Evolutionary conservation across 1,140 invertebrate species (phyloP).

Genomic region (Teleogryllus occipitalis): DNA sequence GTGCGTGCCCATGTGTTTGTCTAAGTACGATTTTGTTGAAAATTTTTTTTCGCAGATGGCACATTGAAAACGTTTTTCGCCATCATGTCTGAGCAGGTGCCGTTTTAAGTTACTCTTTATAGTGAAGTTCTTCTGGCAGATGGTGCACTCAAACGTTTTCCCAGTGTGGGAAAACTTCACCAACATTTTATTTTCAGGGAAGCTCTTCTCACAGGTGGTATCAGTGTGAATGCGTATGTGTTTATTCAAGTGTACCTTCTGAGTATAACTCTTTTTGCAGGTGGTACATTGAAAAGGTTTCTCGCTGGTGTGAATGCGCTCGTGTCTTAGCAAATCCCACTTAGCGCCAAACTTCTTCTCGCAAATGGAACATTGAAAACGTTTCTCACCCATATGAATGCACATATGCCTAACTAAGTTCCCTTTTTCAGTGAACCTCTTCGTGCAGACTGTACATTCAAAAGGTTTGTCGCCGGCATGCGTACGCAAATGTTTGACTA

Average conservation of each 20-base stretch:
- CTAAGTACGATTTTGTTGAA: too few species aligned
- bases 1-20: too few species aligned
- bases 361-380: slow-evolving; percentile 31
- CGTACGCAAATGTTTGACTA: background rate
- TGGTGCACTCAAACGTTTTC: too few species aligned
- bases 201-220: too few species aligned
- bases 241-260: background rate
- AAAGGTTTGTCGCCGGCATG: slow-evolving; percentile 33
- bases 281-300: background rate
- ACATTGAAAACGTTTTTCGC: too few species aligned
- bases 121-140: too few species aligned
- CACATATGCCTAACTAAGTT: slow-evolving; percentile 35
- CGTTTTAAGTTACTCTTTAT: too few species aligned
- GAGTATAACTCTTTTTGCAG: background rate
- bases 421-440: slow-evolving; percentile 35
- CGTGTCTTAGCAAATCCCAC: slow-evolving; percentile 17
- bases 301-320: slow-evolving; percentile 12
- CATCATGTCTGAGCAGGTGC: too few species aligned
- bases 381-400: slow-evolving; percentile 33
- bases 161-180: too few species aligned
- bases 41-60: too few species aligned
- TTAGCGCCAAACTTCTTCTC: slow-evolving; percentile 17
- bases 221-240: background rate
- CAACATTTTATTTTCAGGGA: too few species aligned
- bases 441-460: slow-evolving; percentile 34